Evolutionary conservation across 2,888 invertebrate genomes (phyloP).

Genomic region (Cantharis lateralis): DNA sequence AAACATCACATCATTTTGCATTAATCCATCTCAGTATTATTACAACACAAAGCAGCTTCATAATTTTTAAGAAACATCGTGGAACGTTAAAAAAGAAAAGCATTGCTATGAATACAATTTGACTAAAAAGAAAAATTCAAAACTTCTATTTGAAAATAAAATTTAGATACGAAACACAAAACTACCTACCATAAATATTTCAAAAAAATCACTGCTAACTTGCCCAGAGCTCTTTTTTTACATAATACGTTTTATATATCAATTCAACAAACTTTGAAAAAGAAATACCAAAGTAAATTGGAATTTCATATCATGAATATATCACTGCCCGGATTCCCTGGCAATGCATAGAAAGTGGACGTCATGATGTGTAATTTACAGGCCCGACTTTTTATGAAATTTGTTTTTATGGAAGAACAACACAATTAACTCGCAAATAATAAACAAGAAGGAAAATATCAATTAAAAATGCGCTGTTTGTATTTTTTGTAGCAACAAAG

Average conservation of each 20-base stretch:
- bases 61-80: neutral
- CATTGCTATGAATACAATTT: neutral
- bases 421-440: neutral
- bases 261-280: conserved; percentile 24
- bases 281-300: conserved; percentile 40
- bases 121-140: neutral
- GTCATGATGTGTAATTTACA: conserved; percentile 21
- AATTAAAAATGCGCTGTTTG: neutral
- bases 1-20: neutral
- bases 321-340: conserved; percentile 35
- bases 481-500: too few relatives aligned
- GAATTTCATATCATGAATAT: conserved; percentile 42
- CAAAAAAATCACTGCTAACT: conserved; percentile 25
- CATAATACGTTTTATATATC: conserved; percentile 30
- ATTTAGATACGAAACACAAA: conserved; percentile 17
- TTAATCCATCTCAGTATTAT: neutral
- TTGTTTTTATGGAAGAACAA: neutral
- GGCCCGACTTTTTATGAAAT: neutral
- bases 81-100: neutral
- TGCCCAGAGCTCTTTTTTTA: conserved; percentile 20
- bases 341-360: conserved; percentile 41
- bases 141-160: conserved; percentile 7
- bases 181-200: conserved; percentile 12
- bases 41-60: neutral
- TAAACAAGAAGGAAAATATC: neutral